phyloP scores from a whole-genome alignment of 2,888 invertebrate species.

The Timandra comae region DNA sequence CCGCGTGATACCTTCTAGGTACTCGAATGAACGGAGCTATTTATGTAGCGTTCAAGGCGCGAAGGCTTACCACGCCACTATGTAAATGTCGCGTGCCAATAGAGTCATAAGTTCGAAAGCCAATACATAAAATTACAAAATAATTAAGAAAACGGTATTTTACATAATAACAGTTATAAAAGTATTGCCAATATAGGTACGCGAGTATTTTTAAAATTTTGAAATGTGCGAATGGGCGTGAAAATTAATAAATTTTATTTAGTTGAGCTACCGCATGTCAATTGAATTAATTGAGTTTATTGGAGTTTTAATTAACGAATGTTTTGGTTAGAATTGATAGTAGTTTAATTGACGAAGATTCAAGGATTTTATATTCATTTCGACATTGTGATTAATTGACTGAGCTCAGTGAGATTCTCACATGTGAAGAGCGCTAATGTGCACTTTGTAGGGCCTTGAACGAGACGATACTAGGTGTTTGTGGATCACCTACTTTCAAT shows the following conservation, averaged over 20 bases:
- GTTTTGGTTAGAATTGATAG: not conserved
- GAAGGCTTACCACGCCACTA: constrained; percentile 41
- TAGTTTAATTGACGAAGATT: no score
- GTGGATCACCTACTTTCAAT: no score
- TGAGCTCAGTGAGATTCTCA: no score
- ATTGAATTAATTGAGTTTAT: not conserved
- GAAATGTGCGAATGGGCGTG: constrained; percentile 6
- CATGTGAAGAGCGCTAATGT: no score
- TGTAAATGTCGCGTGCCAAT: constrained; percentile 70
- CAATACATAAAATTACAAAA: constrained; percentile 60
- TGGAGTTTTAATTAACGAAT: constrained; percentile 1
- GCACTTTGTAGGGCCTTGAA: no score
- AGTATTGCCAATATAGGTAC: constrained; percentile 11
- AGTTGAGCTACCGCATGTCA: constrained; percentile 1
- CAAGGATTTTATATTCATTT: no score
- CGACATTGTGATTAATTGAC: no score
- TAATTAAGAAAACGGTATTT: constrained; percentile 52
- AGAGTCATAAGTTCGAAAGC: constrained; percentile 65
- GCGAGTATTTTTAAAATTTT: constrained; percentile 9
- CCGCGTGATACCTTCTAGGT: constrained; percentile 10
- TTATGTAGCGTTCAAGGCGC: constrained; percentile 25
- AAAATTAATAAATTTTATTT: constrained; percentile 1
- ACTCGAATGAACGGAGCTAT: constrained; percentile 5
- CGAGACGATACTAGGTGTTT: no score
- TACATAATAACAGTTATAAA: constrained; percentile 48